Percentiles rank a stretch among this genome's conserved stretches.
Conservation (phyloP, 2,797 vertebrate species). For the Mormyrops boulengeri region DNA sequence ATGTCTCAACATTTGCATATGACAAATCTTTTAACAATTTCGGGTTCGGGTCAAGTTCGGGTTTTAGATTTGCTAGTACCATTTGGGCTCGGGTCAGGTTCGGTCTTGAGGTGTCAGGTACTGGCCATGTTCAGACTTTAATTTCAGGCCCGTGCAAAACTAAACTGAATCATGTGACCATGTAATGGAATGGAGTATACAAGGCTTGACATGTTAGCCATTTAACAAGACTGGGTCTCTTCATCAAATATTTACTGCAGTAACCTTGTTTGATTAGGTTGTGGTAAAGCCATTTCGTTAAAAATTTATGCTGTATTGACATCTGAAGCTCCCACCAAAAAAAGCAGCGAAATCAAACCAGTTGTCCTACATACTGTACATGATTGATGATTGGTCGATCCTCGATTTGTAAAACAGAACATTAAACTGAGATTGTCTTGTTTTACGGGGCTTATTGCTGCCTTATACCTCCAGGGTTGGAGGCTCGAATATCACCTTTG, state of each 20-base stretch:
- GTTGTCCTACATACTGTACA: neutral
- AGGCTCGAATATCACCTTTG: neutral
- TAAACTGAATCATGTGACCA: neutral
- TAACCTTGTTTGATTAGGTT: conserved; percentile 1
- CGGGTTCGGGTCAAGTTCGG: neutral
- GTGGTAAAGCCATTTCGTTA: conserved; percentile 9
- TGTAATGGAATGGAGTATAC: neutral
- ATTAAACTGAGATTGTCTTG: neutral
- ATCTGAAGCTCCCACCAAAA: neutral
- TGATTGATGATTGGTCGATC: neutral
- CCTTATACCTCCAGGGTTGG: neutral
- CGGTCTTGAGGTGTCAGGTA: neutral
- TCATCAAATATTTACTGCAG: conserved; percentile 15
- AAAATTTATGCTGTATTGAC: conserved; percentile 17
- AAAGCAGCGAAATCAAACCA: neutral
- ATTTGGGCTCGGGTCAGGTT: neutral
- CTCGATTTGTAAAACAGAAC: neutral
- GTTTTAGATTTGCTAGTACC: neutral
- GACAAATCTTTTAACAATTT: neutral
- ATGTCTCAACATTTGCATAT: neutral
- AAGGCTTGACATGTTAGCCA: neutral
- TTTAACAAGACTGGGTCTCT: neutral
- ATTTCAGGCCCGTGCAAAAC: neutral
- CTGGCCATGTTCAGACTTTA: neutral
- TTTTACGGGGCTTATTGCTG: neutral